Evolutionary conservation across 2,888 invertebrate genomes (phyloP), one percentile per base, ranked within the genome.

Genomic region (Penaeus monodon): DNA sequence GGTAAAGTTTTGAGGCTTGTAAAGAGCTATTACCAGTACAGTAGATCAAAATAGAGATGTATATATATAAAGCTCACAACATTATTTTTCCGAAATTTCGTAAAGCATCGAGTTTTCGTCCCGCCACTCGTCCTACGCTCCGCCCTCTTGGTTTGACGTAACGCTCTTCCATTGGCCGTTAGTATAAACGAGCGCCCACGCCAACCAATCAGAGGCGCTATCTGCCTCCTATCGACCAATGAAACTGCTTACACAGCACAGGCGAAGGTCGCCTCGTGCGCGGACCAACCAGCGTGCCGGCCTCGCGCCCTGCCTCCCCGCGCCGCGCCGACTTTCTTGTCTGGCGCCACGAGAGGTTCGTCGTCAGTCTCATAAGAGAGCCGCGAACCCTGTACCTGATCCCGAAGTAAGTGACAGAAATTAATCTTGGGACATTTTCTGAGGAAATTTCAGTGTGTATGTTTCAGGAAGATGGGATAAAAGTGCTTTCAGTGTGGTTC

Each of bases 111-210:
- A 27, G 66, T 66, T 65, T 81, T 33, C 66, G 64, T 66, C 66
- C 80, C 66, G 80, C 66, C 68, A 81, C 80, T 44, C 38, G 80
- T 66, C 27, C 38, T 3, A 66, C 29, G 80, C 66, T 65, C 80
- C 80, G 80, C 80, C 80, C 66, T 29, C 66, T 81, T 44, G 65
- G 38, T 65, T 66, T 81, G 80, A 81, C 80, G 80, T 81, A 81
- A 81, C 65, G 33, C 22, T 65, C 27, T 27, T 2, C 80, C 68
- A 66, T 81, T 81, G 80, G 80, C 22, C 33, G n/a, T 3, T 44
- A 44, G 27, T 27, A 22, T 27, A 66, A 66, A 57, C 24, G 80
- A 44, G 80, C 80, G 66, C 65, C 68, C 44, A 33, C 65, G 44
- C 66, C 80, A 66, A 66, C 80, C 80, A 81, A 81, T 81, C 66